A percentile compares a stretch with the other conserved stretches of the same genome.
phyloP scores from a whole-genome alignment of 2,888 invertebrate species.

The Morpho achilles region DNA sequence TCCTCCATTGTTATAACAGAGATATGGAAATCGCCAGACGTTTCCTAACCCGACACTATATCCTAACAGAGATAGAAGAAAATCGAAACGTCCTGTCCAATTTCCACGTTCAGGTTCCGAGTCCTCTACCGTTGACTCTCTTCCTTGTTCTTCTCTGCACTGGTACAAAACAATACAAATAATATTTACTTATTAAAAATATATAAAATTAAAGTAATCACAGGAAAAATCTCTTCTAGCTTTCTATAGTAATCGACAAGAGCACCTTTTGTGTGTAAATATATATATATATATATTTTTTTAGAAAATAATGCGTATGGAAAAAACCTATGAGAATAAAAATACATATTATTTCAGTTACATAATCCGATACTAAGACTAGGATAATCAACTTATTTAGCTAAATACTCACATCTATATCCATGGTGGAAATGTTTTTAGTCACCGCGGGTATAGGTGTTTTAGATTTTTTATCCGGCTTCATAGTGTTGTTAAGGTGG shows the following conservation, averaged over 20 bases:
- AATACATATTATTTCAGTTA: too few species aligned
- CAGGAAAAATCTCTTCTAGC: slow-evolving; percentile 1
- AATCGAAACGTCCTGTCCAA: slow-evolving; percentile 88
- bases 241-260: too few species aligned
- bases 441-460: slow-evolving; percentile 50
- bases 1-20: slow-evolving; percentile 88
- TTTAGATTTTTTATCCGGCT: slow-evolving; percentile 46
- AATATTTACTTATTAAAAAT: too few species aligned
- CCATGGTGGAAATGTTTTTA: slow-evolving; percentile 51
- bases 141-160: slow-evolving; percentile 46
- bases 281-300: too few species aligned
- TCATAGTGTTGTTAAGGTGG: slow-evolving; percentile 28
- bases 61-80: slow-evolving; percentile 84
- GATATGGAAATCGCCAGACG: slow-evolving; percentile 87
- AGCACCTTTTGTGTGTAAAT: too few species aligned
- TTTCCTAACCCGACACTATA: slow-evolving; percentile 87
- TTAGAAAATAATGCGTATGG: too few species aligned
- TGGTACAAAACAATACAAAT: slow-evolving; percentile 28
- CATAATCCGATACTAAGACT: too few species aligned
- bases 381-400: too few species aligned
- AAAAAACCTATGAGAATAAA: too few species aligned
- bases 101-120: slow-evolving; percentile 81
- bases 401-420: slow-evolving; percentile 59
- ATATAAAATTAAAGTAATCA: neutral
- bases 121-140: slow-evolving; percentile 44